Conservation (phyloP, 2,113 vertebrate genomes). For the Noctilio leporinus region DNA sequence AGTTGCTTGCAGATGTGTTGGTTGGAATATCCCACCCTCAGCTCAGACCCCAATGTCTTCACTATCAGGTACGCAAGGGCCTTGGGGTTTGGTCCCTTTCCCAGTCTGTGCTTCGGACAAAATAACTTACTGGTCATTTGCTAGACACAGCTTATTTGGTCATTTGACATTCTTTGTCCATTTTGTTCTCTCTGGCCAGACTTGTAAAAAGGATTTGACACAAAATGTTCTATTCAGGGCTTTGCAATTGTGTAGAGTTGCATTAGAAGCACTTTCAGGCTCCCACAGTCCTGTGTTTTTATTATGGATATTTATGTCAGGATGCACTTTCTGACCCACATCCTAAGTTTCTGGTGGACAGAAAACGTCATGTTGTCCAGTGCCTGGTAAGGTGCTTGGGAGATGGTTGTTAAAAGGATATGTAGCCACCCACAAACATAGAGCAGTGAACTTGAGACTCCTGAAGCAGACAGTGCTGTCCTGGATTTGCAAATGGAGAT, state of each 20-base stretch:
- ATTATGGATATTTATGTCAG: neutral
- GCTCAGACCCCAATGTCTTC: neutral
- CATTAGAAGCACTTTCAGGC: neutral
- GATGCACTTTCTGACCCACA: neutral
- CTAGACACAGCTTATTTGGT: neutral
- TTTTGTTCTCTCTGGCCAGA: neutral
- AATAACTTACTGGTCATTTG: neutral
- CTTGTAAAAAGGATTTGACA: neutral
- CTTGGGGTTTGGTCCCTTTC: neutral
- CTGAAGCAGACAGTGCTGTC: neutral
- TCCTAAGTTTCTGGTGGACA: neutral
- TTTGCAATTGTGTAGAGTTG: neutral
- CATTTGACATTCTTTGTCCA: neutral
- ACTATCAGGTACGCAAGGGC: too few species aligned
- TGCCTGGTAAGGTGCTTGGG: neutral
- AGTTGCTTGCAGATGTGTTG: neutral
- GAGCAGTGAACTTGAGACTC: rapidly evolving
- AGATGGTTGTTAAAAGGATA: neutral
- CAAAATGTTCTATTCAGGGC: neutral
- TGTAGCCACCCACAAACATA: neutral
- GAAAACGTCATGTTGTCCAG: neutral
- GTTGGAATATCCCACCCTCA: neutral
- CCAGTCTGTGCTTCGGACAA: neutral
- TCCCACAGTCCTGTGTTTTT: neutral
- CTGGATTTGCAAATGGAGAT: neutral